Percentiles rank a stretch among this genome's conserved stretches.
phyloP scores from a whole-genome alignment of 2,888 invertebrate species.

The Xanthorhoe designata region DNA sequence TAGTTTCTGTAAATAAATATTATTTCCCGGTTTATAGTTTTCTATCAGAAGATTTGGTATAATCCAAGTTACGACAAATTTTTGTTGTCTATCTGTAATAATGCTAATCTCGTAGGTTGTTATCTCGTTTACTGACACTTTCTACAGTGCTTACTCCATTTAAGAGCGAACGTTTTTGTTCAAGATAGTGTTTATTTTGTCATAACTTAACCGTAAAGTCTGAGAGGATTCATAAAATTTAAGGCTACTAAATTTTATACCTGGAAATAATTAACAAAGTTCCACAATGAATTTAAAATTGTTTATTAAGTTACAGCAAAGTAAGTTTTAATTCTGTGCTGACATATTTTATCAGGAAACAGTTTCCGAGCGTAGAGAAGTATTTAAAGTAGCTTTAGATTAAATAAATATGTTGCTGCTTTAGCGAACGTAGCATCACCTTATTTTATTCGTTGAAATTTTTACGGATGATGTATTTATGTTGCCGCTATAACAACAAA shows the following conservation, averaged over 20 bases:
- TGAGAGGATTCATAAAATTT: constrained; percentile 28
- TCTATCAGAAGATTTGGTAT: background rate
- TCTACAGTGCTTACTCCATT: constrained; percentile 2
- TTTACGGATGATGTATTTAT: too few relatives aligned
- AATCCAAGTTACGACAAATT: background rate
- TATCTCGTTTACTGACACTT: constrained; percentile 6
- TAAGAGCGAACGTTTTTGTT: constrained; percentile 19
- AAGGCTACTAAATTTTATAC: constrained; percentile 37
- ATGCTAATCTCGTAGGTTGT: background rate
- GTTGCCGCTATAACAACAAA: too few relatives aligned
- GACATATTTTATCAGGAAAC: too few relatives aligned
- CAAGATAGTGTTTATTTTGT: constrained; percentile 40
- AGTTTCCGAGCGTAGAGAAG: too few relatives aligned
- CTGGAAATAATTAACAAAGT: constrained; percentile 28
- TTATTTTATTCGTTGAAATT: too few relatives aligned
- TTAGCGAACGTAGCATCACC: too few relatives aligned
- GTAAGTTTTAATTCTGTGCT: too few relatives aligned
- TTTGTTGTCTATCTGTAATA: background rate
- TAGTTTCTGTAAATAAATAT: too few relatives aligned
- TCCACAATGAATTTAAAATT: constrained; percentile 23
- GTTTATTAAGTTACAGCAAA: background rate
- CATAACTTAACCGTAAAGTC: constrained; percentile 36
- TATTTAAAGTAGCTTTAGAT: too few relatives aligned
- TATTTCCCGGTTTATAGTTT: too few relatives aligned
- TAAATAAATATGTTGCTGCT: too few relatives aligned